A percentile compares a stretch with the other conserved stretches of the same genome.
Evolutionary conservation across 2,113 vertebrate genomes (phyloP).

Genomic region (Piprites chloris): DNA sequence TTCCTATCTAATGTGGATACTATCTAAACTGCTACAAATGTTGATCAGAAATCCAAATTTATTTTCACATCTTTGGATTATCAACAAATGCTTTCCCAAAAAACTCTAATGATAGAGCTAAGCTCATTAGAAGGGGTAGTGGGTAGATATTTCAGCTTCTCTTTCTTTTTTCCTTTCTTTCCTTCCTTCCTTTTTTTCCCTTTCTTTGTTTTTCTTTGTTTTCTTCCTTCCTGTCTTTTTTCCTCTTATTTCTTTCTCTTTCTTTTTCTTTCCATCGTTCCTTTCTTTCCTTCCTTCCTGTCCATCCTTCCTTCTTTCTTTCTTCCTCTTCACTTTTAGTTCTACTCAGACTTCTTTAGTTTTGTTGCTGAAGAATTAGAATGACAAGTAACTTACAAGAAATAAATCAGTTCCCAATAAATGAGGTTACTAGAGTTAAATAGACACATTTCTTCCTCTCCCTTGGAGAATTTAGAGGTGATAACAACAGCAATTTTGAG

Average conservation of each 20-base stretch:
- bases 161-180: too few relatives aligned
- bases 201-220: too few relatives aligned
- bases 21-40: neutral
- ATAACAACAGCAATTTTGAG: neutral
- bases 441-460: neutral
- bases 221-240: too few relatives aligned
- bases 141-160: neutral
- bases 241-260: neutral
- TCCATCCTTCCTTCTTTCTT: neutral
- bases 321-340: neutral
- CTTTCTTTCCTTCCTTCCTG: too few relatives aligned
- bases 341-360: neutral
- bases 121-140: neutral
- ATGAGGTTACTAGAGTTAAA: neutral
- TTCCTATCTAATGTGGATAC: neutral
- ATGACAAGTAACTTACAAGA: neutral
- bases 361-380: neutral
- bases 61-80: neutral
- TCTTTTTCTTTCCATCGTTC: neutral
- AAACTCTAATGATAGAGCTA: neutral
- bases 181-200: too few relatives aligned
- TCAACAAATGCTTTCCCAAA: neutral
- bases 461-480: neutral
- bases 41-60: neutral
- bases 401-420: neutral